Conservation (phyloP, 2,113 vertebrate genomes). For the Rhodinocichla rosea region DNA sequence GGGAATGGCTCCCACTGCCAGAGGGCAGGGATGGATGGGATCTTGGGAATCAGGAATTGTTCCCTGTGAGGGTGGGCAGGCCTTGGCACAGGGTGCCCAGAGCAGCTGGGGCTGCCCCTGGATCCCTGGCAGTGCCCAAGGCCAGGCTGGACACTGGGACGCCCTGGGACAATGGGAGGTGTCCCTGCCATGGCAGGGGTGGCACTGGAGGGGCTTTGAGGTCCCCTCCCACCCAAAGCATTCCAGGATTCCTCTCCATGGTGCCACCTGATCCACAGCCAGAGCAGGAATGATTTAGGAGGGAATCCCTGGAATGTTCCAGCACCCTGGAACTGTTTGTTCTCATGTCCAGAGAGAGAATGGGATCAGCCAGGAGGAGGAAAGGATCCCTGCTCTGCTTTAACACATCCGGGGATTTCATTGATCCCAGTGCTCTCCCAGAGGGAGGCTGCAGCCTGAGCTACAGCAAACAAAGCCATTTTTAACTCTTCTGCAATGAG, state of each 20-base stretch:
- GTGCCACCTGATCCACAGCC: background rate
- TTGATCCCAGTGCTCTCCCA: background rate
- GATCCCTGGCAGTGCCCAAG: background rate
- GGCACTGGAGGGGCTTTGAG: accelerated
- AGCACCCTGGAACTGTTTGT: background rate
- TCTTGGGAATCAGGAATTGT: background rate
- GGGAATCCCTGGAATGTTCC: accelerated
- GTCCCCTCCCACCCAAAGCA: background rate
- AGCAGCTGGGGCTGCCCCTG: background rate
- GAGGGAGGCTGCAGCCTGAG: background rate
- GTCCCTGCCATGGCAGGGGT: background rate
- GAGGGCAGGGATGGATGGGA: background rate
- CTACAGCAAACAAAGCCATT: background rate
- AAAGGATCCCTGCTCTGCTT: background rate
- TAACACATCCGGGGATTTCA: background rate
- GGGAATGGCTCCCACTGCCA: background rate
- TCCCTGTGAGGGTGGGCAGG: background rate
- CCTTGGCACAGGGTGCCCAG: background rate
- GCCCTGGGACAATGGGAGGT: background rate
- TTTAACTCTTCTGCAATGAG: background rate
- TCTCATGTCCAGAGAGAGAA: background rate
- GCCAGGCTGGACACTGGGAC: background rate
- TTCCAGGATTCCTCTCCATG: accelerated
- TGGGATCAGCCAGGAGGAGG: background rate
- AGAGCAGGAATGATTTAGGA: background rate